These are phyloP conservation scores for Adoxophyes honmai DNA, from an alignment of 1,140 invertebrate genomes.

Conservation along the genomic window DNA sequence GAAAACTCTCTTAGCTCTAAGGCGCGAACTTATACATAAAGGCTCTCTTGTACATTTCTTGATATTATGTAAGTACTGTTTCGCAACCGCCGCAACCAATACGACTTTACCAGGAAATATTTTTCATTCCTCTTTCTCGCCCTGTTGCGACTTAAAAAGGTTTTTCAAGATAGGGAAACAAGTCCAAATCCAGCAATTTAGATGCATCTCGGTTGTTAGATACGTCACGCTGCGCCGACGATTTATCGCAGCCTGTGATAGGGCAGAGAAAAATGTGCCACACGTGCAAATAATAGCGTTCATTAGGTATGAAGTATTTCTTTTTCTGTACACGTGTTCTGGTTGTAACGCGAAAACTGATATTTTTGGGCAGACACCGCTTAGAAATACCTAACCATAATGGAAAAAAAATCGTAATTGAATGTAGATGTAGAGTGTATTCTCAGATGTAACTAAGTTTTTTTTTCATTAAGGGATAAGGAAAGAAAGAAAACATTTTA, in stretches of 20 bases:
- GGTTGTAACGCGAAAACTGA: no score
- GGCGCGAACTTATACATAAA: no score
- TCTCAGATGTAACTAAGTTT: no score
- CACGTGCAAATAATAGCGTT: conserved; percentile 15
- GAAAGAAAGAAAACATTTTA: no score
- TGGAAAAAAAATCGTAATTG: conserved; percentile 26
- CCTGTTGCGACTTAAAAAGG: conserved; percentile 5
- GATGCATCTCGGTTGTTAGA: conserved; percentile 12
- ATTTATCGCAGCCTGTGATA: conserved; percentile 7
- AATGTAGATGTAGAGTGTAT: no score
- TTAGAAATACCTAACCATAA: conserved; percentile 16
- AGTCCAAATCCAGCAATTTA: conserved; percentile 13
- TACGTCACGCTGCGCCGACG: conserved; percentile 7
- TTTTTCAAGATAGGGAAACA: conserved; percentile 12
- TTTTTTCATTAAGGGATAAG: no score
- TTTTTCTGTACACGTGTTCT: neutral
- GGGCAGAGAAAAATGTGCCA: conserved; percentile 7
- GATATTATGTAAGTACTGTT: no score
- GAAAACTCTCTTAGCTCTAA: no score
- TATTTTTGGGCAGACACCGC: no score
- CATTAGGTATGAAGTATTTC: conserved; percentile 10
- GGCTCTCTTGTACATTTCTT: no score
- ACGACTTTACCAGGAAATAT: no score
- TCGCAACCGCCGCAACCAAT: no score
- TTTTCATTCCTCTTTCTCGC: neutral